Conservation (phyloP, 1,140 invertebrate species). For the Dendroctonus valens region DNA sequence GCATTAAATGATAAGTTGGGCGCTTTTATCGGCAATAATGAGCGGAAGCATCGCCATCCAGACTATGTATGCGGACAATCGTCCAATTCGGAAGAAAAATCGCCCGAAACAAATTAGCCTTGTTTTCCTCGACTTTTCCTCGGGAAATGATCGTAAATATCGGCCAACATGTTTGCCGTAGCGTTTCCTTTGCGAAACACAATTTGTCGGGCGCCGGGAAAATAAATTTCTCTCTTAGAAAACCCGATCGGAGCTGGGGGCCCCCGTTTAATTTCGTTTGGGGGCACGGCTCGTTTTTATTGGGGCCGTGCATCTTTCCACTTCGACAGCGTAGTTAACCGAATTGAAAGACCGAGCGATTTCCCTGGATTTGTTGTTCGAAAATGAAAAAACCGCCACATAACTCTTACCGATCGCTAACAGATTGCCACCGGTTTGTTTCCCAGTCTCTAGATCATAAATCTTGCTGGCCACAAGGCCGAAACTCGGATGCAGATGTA, state of each 20-base stretch:
- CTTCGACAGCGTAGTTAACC: slow-evolving; percentile 20
- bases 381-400: too few relatives aligned
- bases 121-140: slow-evolving; percentile 9
- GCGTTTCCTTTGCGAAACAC: slow-evolving; percentile 18
- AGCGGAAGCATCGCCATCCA: neutral
- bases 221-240: slow-evolving; percentile 8
- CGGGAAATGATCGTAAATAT: slow-evolving; percentile 13
- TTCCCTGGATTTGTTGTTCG: neutral
- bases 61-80: neutral
- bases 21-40: neutral
- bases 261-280: slow-evolving; percentile 11
- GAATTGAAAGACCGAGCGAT: slow-evolving; percentile 11
- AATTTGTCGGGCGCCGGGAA: slow-evolving; percentile 12
- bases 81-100: slow-evolving; percentile 15
- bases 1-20: slow-evolving; percentile 4
- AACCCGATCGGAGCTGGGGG: slow-evolving; percentile 1
- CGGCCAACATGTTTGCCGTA: slow-evolving; percentile 15
- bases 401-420: too few relatives aligned
- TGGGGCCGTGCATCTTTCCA: slow-evolving; percentile 14
- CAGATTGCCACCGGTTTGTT: too few relatives aligned
- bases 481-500: too few relatives aligned
- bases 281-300: slow-evolving; percentile 4
- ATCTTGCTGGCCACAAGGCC: too few relatives aligned
- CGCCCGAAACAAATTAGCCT: slow-evolving; percentile 11
- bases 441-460: too few relatives aligned